A percentile compares a stretch with the other conserved stretches of the same genome.
Evolutionary conservation across 1,140 invertebrate species (phyloP).

Genomic region (Conus ventricosus): DNA sequence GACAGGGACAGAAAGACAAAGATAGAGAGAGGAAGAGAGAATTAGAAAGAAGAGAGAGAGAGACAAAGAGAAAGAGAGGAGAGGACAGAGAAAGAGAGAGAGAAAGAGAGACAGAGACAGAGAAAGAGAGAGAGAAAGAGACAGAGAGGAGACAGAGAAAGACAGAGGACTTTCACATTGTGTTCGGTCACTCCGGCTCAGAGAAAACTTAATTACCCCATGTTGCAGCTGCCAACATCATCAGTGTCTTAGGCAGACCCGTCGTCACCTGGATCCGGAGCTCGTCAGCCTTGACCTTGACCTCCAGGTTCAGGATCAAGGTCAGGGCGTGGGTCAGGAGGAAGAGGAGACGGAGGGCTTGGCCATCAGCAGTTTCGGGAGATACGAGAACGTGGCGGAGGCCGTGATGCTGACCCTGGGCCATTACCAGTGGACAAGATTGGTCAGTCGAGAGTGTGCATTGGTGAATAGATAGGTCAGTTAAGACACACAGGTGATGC

Average conservation of each 20-base stretch:
- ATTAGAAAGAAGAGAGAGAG: no score
- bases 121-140: no score
- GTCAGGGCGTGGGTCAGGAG: not conserved
- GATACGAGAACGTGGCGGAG: not conserved
- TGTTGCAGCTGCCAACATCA: not conserved
- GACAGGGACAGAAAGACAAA: no score
- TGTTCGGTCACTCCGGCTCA: no score
- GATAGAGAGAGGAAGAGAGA: no score
- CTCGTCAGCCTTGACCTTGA: conserved; percentile 2
- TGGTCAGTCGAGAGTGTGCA: not conserved
- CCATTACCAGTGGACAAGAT: not conserved
- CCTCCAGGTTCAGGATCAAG: not conserved
- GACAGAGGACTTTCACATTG: no score
- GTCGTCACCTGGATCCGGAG: not conserved
- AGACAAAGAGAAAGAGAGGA: no score
- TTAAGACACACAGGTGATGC: no score
- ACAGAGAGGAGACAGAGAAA: no score
- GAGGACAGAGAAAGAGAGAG: no score
- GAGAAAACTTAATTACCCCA: not conserved
- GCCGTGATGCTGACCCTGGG: not conserved
- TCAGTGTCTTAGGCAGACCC: not conserved
- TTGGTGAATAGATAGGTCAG: no score
- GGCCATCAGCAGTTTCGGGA: conserved; percentile 15
- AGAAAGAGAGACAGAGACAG: no score
- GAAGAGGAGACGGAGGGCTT: not conserved